Base-by-base conservation (phyloP, 2,797 vertebrate genomes). In the Kryptopterus vitreolus region DNA sequence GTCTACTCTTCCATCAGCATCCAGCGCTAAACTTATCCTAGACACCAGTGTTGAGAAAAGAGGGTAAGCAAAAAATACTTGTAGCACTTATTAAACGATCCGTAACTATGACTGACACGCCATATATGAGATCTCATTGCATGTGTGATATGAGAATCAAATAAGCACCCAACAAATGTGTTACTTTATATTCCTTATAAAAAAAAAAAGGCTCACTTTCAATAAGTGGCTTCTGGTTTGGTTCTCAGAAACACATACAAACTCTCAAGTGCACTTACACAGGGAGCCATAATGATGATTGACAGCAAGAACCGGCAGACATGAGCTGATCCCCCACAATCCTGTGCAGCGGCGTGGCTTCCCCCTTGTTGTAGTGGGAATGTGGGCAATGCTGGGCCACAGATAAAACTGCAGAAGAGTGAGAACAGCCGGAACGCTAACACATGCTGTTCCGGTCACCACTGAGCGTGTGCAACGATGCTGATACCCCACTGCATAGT, bases 271-370 rank as follows among this genome's bases (percentile, higher is more conserved):
- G 50, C 24, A 75, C 72, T 61, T 75, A 75, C 75, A 78, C 87
- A 88, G 71, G 68, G 69, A 72, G 50, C 20, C 48, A 66, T 91
- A 89, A 92, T 81, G 74, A 84, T 82, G 90, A 92, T 87, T 89
- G 92, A 92, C 91, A 91, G 88, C 76, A 79, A 86, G 87, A 91
- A 88, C 89, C 89, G 68, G 79, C 82, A 88, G 90, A 92, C 92
- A 90, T 92, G 87, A 73, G 78, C 63, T 87, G 90, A 91, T 91
- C 90, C 89, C 81, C 83, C 82, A 86, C 90, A 88, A 84, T 88
- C 88, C 87, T 84, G 81, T 90, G 92, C 87, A 58, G 88, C 87
- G 89, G 90, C 88, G 79, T 88, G 68, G 88, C 84, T 87, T 88
- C 55, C 66, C 61, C 74, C 82, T 82, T 79, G 85, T 88, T 88